Percentiles rank a stretch among this genome's conserved stretches.
Evolutionary conservation across 2,113 vertebrate genomes (phyloP).

Genomic region (Hystrix brachyura): DNA sequence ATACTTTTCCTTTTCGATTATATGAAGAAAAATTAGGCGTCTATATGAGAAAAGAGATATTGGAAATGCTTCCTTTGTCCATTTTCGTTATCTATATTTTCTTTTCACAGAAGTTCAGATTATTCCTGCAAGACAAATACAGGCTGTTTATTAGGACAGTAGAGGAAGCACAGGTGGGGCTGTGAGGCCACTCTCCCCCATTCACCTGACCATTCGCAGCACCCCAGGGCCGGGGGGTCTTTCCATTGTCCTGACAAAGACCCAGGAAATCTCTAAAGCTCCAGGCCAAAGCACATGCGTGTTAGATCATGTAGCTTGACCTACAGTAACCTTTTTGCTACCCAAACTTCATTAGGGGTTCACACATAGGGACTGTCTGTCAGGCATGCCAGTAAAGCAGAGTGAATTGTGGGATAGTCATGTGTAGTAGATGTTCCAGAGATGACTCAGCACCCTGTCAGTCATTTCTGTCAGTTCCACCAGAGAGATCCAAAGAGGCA

Average conservation of each 20-base stretch:
- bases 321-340: background rate
- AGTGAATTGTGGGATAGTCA: background rate
- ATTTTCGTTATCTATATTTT: constrained; percentile 1
- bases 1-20: background rate
- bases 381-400: background rate
- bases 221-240: background rate
- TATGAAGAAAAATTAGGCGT: constrained; percentile 15
- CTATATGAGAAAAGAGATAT: background rate
- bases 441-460: background rate
- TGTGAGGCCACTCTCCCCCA: background rate
- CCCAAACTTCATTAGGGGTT: background rate
- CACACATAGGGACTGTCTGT: background rate
- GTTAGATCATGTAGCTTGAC: background rate
- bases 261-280: background rate
- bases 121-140: background rate
- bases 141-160: background rate
- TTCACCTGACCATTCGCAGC: background rate
- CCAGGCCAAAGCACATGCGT: background rate
- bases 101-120: background rate
- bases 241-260: background rate
- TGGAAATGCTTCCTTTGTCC: background rate
- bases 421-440: background rate
- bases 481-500: background rate
- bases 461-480: background rate
- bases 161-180: background rate